A percentile compares a stretch with the other conserved stretches of the same genome.
phyloP scores from a whole-genome alignment of 2,797 vertebrate genomes.

The Smutsia gigantea region DNA sequence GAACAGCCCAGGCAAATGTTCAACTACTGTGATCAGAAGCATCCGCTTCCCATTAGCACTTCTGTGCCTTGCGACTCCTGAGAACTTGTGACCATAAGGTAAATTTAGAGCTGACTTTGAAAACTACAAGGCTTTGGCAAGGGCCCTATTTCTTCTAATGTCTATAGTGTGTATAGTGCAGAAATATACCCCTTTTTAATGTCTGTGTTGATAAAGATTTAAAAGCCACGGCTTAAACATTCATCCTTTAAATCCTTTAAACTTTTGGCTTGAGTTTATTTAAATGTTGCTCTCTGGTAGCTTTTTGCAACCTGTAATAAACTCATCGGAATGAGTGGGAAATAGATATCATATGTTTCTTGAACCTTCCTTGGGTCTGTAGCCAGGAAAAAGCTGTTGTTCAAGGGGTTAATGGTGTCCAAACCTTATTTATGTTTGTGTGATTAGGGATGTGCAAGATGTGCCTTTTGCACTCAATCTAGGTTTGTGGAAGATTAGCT shows the following conservation, averaged over 20 bases:
- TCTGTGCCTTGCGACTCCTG: constrained; percentile 70
- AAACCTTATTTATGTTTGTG: constrained; percentile 59
- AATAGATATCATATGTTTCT: constrained; percentile 53
- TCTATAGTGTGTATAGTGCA: background rate
- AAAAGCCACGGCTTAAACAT: background rate
- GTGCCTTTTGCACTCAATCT: constrained; percentile 63
- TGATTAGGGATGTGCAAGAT: constrained; percentile 62
- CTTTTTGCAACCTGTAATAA: constrained; percentile 74
- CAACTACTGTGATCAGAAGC: constrained; percentile 48
- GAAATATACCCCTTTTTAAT: constrained; percentile 51
- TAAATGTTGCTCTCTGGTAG: constrained; percentile 71
- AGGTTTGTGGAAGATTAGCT: constrained; percentile 79
- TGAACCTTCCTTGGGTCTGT: constrained; percentile 34
- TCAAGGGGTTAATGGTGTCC: constrained; percentile 48
- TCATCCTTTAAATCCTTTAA: background rate
- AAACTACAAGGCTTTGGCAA: constrained; percentile 56
- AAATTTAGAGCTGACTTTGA: background rate
- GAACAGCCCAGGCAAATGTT: constrained; percentile 58
- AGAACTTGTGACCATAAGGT: constrained; percentile 63
- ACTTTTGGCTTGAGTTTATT: constrained; percentile 56
- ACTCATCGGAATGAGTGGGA: constrained; percentile 41
- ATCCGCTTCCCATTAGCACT: constrained; percentile 57
- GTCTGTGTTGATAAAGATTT: constrained; percentile 49
- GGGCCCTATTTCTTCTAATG: constrained; percentile 61
- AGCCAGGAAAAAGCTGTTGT: background rate